Evolutionary conservation across 92 coral and sea anemone species (phyloP).

Genomic region (Zoanthus sociatus): DNA sequence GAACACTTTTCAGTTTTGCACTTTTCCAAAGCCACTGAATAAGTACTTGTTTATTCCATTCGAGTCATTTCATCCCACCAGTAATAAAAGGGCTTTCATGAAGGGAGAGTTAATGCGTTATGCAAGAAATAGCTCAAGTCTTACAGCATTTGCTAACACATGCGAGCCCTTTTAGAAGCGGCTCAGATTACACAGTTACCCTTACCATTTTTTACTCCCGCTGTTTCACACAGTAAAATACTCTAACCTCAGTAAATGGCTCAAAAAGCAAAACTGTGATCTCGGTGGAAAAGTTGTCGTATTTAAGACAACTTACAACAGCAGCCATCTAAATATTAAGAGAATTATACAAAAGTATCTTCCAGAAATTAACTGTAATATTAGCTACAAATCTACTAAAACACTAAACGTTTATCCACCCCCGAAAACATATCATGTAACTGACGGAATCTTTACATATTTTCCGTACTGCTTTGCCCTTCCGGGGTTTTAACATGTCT

Average conservation of each 20-base stretch:
- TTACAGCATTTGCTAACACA: slow-evolving; percentile 39
- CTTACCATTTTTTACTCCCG: slow-evolving; percentile 38
- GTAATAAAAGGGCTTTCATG: slow-evolving; percentile 18
- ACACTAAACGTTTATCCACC: too few species aligned
- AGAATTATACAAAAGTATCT: slow-evolving; percentile 7
- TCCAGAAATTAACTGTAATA: background rate
- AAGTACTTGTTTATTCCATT: background rate
- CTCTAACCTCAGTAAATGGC: slow-evolving; percentile 39
- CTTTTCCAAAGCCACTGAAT: slow-evolving; percentile 30
- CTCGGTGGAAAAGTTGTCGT: background rate
- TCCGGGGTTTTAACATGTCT: too few species aligned
- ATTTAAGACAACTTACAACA: slow-evolving; percentile 17
- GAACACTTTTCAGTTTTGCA: slow-evolving; percentile 18
- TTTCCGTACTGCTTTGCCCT: too few species aligned
- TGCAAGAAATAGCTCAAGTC: slow-evolving; percentile 20
- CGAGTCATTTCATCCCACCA: slow-evolving; percentile 27
- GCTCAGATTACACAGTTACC: slow-evolving; percentile 61
- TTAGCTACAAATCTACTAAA: background rate
- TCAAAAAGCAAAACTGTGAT: slow-evolving; percentile 1
- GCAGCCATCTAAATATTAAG: slow-evolving; percentile 29
- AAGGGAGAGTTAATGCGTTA: slow-evolving; percentile 15
- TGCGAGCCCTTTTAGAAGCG: slow-evolving; percentile 50
- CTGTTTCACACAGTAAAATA: slow-evolving; percentile 41
- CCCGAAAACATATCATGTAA: too few species aligned
- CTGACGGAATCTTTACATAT: too few species aligned